Conservation (phyloP, 2,888 invertebrate genomes). For the Rotaria socialis region DNA sequence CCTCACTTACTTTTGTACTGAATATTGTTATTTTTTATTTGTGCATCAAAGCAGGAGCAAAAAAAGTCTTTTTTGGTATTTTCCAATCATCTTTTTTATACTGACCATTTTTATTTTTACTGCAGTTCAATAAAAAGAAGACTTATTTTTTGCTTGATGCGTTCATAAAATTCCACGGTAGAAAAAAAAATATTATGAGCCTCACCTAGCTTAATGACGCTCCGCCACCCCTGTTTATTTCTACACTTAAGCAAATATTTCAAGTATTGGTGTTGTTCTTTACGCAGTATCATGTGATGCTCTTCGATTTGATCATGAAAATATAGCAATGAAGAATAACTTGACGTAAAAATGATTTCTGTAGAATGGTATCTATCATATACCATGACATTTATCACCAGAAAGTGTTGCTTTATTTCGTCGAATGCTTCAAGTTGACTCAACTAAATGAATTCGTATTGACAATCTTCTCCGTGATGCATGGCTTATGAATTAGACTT, state of each 20-base stretch:
- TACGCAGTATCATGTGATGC: slow-evolving; percentile 74
- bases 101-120: no score
- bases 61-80: no score
- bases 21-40: no score
- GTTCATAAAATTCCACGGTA: no score
- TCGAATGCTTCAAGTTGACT: slow-evolving; percentile 65
- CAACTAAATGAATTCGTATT: slow-evolving; percentile 68
- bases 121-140: no score
- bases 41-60: no score
- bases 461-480: slow-evolving; percentile 67
- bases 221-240: not conserved
- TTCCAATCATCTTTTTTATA: no score
- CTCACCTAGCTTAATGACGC: no score
- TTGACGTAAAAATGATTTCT: slow-evolving; percentile 47
- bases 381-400: slow-evolving; percentile 68
- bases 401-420: slow-evolving; percentile 66
- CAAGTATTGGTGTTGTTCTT: slow-evolving; percentile 77
- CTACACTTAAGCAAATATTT: slow-evolving; percentile 65
- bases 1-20: no score
- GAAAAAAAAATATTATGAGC: slow-evolving; percentile 64
- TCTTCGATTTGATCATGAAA: slow-evolving; percentile 75
- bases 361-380: slow-evolving; percentile 69
- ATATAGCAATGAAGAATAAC: slow-evolving; percentile 65
- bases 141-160: no score
- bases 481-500: slow-evolving; percentile 58